Percentiles rank a stretch among this genome's conserved stretches.
Evolutionary conservation across 2,113 vertebrate species (phyloP).

Genomic region (Hylia prasina): DNA sequence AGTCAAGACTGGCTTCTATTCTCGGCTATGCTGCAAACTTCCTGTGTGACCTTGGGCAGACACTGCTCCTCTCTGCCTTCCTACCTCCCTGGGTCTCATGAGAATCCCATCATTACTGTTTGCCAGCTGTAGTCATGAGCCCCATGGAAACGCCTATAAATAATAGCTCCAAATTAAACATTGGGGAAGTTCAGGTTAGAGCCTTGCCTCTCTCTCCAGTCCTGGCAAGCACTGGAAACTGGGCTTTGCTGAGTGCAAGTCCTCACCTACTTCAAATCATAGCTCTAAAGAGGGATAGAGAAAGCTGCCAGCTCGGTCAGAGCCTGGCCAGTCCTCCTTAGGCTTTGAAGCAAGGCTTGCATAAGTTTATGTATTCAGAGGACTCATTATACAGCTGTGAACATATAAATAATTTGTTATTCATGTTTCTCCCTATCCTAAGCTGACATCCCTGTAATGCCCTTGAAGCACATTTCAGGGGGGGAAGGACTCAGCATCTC

Average conservation of each 20-base stretch:
- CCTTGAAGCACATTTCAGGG: neutral
- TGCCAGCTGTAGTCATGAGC: conserved; percentile 15
- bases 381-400: neutral
- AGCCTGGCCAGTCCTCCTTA: neutral
- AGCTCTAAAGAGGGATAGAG: neutral
- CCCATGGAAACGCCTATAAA: conserved; percentile 46
- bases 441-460: neutral
- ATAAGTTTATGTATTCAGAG: neutral
- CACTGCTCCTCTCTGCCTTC: neutral
- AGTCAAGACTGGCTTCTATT: conserved; percentile 28
- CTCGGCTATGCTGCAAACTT: conserved; percentile 1
- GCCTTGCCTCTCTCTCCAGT: neutral
- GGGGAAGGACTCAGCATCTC: neutral
- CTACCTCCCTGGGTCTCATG: neutral
- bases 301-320: neutral
- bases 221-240: neutral
- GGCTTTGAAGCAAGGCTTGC: neutral
- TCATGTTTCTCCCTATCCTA: neutral
- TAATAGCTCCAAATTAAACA: conserved; percentile 43
- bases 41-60: conserved; percentile 31
- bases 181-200: neutral
- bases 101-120: conserved; percentile 28
- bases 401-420: neutral
- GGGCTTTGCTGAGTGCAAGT: neutral
- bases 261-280: neutral